phyloP scores from a whole-genome alignment of 1,140 invertebrate species.

The Himalopsyche phryganea region DNA sequence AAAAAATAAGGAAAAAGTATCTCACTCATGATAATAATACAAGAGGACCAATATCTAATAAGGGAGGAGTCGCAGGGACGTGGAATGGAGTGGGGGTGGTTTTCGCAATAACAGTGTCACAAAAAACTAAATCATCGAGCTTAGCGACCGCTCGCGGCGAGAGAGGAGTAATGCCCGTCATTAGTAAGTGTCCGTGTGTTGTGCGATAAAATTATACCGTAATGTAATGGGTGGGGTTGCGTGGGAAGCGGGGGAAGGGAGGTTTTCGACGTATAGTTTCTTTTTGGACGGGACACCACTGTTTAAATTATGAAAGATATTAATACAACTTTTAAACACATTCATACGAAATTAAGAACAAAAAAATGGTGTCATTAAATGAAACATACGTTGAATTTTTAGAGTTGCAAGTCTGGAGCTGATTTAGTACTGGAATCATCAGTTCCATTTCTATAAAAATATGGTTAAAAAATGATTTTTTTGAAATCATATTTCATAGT shows the following conservation, averaged over 20 bases:
- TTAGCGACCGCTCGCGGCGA: constrained; percentile 26
- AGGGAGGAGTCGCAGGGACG: background rate
- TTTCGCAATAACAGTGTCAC: constrained; percentile 15
- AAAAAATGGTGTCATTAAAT: too few species aligned
- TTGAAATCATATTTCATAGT: too few species aligned
- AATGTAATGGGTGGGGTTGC: constrained; percentile 7
- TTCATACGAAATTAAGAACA: too few species aligned
- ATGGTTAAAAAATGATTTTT: too few species aligned
- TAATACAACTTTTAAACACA: too few species aligned
- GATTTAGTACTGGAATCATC: too few species aligned
- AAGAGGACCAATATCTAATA: background rate
- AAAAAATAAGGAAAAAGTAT: background rate
- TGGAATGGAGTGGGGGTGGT: background rate
- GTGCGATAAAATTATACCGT: constrained; percentile 33
- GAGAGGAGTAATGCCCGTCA: constrained; percentile 32
- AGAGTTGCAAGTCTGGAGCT: too few species aligned
- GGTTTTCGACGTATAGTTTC: background rate
- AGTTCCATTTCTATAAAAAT: too few species aligned
- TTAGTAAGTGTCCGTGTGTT: constrained; percentile 36
- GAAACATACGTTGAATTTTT: too few species aligned
- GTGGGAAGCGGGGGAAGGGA: constrained; percentile 2
- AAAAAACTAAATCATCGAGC: constrained; percentile 35
- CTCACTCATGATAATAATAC: too few species aligned
- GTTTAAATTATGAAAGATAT: too few species aligned
- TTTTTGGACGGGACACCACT: too few species aligned